Conservation (phyloP, 2,113 vertebrate genomes). For the Orientallactaga bullata region DNA sequence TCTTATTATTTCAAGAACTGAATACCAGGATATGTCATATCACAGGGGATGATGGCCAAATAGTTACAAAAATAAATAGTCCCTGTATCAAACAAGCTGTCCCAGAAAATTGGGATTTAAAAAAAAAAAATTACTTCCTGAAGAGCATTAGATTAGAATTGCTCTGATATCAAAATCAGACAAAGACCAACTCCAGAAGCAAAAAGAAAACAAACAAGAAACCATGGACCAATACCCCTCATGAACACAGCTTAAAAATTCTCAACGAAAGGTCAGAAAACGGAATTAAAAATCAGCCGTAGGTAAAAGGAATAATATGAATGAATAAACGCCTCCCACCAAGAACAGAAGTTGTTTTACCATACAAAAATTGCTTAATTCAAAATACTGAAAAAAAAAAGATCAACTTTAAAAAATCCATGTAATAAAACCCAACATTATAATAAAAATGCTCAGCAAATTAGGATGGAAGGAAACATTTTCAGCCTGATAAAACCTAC, state of each 20-base stretch:
- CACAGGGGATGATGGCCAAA: background rate
- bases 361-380: background rate
- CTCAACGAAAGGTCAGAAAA: background rate
- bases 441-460: constrained; percentile 13
- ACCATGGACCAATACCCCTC: background rate
- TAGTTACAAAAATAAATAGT: background rate
- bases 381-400: background rate
- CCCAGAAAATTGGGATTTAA: background rate
- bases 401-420: background rate
- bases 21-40: background rate
- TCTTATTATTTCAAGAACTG: background rate
- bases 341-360: background rate
- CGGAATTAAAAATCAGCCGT: background rate
- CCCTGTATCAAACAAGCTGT: background rate
- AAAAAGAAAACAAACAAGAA: background rate
- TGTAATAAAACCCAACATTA: background rate
- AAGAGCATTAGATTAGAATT: background rate
- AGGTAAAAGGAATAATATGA: background rate
- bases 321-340: background rate
- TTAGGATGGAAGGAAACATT: background rate
- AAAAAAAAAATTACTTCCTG: background rate
- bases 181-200: background rate
- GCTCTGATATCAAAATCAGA: background rate
- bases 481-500: background rate
- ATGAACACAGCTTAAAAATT: background rate